A percentile compares a stretch with the other conserved stretches of the same genome.
Evolutionary conservation across 2,888 invertebrate genomes (phyloP).

Genomic region (Netelia fuscicornis): DNA sequence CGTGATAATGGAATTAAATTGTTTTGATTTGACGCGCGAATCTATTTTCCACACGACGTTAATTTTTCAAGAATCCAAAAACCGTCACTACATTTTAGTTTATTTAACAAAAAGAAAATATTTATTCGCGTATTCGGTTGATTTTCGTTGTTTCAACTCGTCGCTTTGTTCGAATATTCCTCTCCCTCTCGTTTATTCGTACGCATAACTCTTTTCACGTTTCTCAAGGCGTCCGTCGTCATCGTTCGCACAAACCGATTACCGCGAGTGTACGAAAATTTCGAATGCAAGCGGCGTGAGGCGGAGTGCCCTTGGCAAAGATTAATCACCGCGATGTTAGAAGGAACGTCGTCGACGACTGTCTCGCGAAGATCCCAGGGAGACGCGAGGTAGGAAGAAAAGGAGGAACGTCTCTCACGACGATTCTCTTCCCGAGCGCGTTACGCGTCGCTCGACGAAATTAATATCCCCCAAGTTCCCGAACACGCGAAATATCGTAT

Average conservation of each 20-base stretch:
- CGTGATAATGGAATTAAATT: neutral
- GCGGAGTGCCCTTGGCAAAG: constrained; percentile 81
- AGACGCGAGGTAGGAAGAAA: constrained; percentile 68
- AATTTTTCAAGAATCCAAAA: neutral
- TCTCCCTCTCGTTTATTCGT: neutral
- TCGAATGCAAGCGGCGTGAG: constrained; percentile 80
- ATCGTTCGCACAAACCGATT: constrained; percentile 70
- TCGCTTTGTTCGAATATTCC: constrained; percentile 29
- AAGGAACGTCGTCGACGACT: constrained; percentile 70
- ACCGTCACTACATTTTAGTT: neutral
- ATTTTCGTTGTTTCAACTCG: neutral
- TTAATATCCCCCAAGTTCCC: constrained; percentile 65
- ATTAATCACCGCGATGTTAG: constrained; percentile 79
- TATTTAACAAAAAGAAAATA: neutral
- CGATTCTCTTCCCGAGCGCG: constrained; percentile 55
- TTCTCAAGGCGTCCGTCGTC: constrained; percentile 43
- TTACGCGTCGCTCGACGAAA: constrained; percentile 71
- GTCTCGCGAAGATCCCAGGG: constrained; percentile 70
- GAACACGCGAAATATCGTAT: constrained; percentile 35
- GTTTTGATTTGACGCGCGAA: neutral
- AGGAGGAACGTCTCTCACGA: constrained; percentile 37
- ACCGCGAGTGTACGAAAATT: constrained; percentile 77
- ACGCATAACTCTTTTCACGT: constrained; percentile 29
- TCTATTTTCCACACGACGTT: neutral
- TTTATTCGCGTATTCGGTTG: too few relatives aligned